Base-by-base conservation (phyloP, 2,113 vertebrate genomes). In the Amazona guildingii region DNA sequence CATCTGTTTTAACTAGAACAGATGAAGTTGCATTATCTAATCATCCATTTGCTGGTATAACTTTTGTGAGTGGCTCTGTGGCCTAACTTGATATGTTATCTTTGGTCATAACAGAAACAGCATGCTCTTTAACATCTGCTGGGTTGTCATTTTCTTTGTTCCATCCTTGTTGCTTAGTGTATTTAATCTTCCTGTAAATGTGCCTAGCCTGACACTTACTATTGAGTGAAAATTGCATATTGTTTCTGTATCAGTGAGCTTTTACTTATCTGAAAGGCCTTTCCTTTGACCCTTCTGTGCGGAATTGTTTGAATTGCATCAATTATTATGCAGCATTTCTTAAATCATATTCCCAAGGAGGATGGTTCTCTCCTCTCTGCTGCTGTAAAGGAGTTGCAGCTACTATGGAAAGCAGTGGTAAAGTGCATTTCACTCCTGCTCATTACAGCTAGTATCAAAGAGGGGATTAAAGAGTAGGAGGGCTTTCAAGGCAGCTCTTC, bases 191-290 rank as follows among this genome's bases (percentile, higher is more conserved):
- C 49, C 52, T 89, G 62, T 79, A 84, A 91, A 75, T 70, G 70
- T 73, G 48, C 78, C n/a, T 55, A 1, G 55, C 35, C 86, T 79
- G 91, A 74, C 83, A 49, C 69, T 92, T 72, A 33, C 21, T 79
- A 74, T 41, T 0, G 2, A 62, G 66, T 87, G 51, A 77, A 90
- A 64, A 88, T 77, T 86, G 72, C 63, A 3, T 77, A 10, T 93
- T 91, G 41, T 66, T 92, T 95, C 67, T 89, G 62, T 87, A 79
- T 72, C 84, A 85, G 31, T 67, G 84, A 91, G 75, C 94, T 95
- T 95, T 62, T 76, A 62, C 54, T 54, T 85, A 67, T 86, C 84
- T 57, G 35, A 15, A 75, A 82, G 80, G 80, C 63, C 49, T 88
- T 96, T 83, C 73, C 73, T 83, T 67, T 83, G 90, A 74, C 92